Percentiles rank a stretch among this genome's conserved stretches.
Conservation (phyloP, 1,140 invertebrate species). For the Onthophagus taurus region DNA sequence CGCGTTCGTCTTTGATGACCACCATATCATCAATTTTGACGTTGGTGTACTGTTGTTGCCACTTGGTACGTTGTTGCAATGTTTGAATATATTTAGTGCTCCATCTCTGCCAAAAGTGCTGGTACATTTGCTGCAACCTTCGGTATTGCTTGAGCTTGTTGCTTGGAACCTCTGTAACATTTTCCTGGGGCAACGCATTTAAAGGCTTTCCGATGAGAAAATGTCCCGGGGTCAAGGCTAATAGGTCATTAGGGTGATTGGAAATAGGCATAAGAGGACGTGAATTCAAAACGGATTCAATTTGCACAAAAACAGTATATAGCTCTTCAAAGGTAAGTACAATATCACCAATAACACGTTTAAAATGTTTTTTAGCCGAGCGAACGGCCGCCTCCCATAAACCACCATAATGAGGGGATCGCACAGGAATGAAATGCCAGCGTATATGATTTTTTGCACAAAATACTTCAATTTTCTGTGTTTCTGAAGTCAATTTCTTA, state of each 20-base stretch:
- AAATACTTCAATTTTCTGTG: neutral
- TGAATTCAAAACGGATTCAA: slow-evolving; percentile 6
- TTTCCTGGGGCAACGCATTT: neutral
- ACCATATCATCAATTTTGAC: too few relatives aligned
- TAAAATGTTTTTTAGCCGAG: neutral
- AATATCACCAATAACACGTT: neutral
- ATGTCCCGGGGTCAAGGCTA: neutral
- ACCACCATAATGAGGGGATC: slow-evolving; percentile 1
- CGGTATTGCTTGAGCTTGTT: too few relatives aligned
- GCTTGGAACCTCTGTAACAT: neutral
- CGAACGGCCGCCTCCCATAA: slow-evolving; percentile 2
- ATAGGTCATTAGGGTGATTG: neutral
- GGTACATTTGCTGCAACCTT: too few relatives aligned
- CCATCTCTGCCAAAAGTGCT: too few relatives aligned
- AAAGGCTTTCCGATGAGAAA: neutral
- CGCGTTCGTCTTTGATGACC: too few relatives aligned
- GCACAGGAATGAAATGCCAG: neutral
- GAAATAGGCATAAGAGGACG: neutral
- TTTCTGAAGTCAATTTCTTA: neutral
- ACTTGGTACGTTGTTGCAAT: too few relatives aligned
- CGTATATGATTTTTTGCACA: neutral
- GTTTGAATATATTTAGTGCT: too few relatives aligned
- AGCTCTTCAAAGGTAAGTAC: neutral
- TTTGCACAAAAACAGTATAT: neutral
- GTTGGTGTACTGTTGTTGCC: too few relatives aligned